A percentile compares a stretch with the other conserved stretches of the same genome.
These are phyloP conservation scores for Hypolimnas misippus DNA, from an alignment of 2,888 invertebrate genomes.

Conservation along the genomic window DNA sequence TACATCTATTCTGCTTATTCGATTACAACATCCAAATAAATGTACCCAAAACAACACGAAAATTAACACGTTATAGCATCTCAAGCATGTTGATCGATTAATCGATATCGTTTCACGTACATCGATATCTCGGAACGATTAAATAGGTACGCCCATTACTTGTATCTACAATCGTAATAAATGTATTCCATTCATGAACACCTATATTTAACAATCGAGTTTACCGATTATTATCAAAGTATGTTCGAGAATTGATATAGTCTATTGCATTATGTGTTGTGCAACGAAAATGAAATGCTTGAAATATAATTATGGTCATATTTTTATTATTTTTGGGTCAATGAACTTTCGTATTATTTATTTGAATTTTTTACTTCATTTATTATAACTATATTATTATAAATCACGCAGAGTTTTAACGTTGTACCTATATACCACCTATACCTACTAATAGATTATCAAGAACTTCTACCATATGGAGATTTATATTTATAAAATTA, in stretches of 20 bases:
- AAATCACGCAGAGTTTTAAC: no score
- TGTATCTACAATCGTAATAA: conserved; percentile 18
- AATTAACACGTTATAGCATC: conserved; percentile 9
- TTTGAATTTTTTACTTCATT: no score
- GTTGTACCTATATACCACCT: no score
- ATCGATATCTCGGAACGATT: conserved; percentile 35
- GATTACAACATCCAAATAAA: not conserved
- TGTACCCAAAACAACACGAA: not conserved
- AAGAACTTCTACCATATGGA: no score
- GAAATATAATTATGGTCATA: not conserved
- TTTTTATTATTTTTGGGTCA: not conserved
- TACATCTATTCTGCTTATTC: no score
- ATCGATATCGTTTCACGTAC: conserved; percentile 28
- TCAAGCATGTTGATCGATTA: conserved; percentile 18
- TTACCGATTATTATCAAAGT: conserved; percentile 3
- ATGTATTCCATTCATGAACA: conserved; percentile 27
- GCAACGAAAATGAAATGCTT: not conserved
- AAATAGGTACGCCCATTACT: conserved; percentile 16
- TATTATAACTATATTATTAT: no score
- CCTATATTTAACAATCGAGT: conserved; percentile 21
- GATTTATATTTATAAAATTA: no score
- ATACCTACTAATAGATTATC: no score
- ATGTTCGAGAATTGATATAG: conserved; percentile 4
- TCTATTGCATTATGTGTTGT: not conserved
- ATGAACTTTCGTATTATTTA: not conserved